Conservation (phyloP, 2,797 vertebrate genomes). For the Typhlichthys eigenmanni region DNA sequence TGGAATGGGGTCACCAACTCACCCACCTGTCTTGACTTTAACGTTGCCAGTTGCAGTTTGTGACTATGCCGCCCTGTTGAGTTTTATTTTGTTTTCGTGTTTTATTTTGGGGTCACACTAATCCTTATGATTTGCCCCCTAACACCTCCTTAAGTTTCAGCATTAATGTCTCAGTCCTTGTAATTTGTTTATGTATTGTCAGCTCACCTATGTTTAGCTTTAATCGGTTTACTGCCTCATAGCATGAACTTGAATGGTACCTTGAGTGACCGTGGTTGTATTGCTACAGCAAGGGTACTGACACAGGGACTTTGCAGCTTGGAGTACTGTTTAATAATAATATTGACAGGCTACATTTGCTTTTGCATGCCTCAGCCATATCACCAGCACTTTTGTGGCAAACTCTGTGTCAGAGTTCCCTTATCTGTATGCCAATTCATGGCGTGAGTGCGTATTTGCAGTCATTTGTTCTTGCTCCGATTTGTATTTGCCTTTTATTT, state of each 20-base stretch:
- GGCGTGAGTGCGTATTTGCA: conserved; percentile 48
- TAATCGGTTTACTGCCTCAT: conserved; percentile 70
- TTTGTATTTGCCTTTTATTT: not conserved
- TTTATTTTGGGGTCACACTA: conserved; percentile 57
- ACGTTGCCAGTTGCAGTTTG: conserved; percentile 64
- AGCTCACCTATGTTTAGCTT: conserved; percentile 59
- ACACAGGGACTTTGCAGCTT: conserved; percentile 73
- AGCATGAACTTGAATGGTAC: conserved; percentile 74
- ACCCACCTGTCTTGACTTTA: conserved; percentile 69
- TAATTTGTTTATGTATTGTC: conserved; percentile 50
- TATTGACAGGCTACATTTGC: conserved; percentile 20
- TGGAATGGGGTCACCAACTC: conserved; percentile 70
- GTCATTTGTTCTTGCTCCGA: not conserved
- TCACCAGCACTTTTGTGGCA: conserved; percentile 35
- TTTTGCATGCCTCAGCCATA: conserved; percentile 25
- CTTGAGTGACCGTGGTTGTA: conserved; percentile 56
- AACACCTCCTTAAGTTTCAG: conserved; percentile 44
- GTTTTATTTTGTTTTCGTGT: conserved; percentile 32
- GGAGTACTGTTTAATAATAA: conserved; percentile 35
- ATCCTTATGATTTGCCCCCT: conserved; percentile 60
- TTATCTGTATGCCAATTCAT: conserved; percentile 61
- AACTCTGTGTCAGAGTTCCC: conserved; percentile 76
- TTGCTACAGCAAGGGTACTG: conserved; percentile 65
- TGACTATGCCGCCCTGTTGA: conserved; percentile 58
- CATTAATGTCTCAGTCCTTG: conserved; percentile 53